These are phyloP conservation scores for Antheraea pernyi DNA, from an alignment of 1,140 invertebrate genomes.

Conservation along the genomic window DNA sequence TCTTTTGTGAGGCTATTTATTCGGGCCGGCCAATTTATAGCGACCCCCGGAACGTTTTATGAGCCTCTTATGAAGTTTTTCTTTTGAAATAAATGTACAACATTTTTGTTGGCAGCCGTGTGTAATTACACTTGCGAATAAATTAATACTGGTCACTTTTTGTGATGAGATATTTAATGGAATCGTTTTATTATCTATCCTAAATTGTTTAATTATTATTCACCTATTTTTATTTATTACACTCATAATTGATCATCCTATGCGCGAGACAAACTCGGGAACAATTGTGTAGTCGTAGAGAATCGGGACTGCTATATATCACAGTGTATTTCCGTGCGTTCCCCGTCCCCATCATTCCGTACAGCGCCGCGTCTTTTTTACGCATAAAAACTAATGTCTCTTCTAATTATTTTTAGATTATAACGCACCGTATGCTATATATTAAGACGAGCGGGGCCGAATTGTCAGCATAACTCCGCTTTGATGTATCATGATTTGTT, in stretches of 20 bases:
- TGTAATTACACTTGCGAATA: slow-evolving; percentile 30
- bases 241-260: slow-evolving; percentile 42
- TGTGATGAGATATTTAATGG: slow-evolving; percentile 1
- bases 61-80: slow-evolving; percentile 50
- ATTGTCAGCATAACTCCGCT: slow-evolving; percentile 77
- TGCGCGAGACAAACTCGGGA: slow-evolving; percentile 34
- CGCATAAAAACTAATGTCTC: slow-evolving; percentile 75
- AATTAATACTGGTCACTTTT: slow-evolving; percentile 24
- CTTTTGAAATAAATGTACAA: slow-evolving; percentile 52
- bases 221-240: neutral
- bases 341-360: slow-evolving; percentile 33
- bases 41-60: slow-evolving; percentile 40
- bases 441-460: slow-evolving; percentile 67
- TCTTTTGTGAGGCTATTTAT: slow-evolving; percentile 47
- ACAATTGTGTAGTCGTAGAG: slow-evolving; percentile 46
- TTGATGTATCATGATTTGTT: slow-evolving; percentile 76
- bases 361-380: slow-evolving; percentile 72
- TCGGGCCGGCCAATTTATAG: slow-evolving; percentile 42
- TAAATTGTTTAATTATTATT: neutral
- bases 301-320: slow-evolving; percentile 59
- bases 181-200: neutral
- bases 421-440: slow-evolving; percentile 73
- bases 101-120: slow-evolving; percentile 38
- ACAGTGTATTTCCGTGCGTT: slow-evolving; percentile 64
- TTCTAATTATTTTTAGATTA: slow-evolving; percentile 78